Evolutionary conservation across 2,888 invertebrate species (phyloP), one percentile per base, ranked within the genome.

Genomic region (Beris morrisii): DNA sequence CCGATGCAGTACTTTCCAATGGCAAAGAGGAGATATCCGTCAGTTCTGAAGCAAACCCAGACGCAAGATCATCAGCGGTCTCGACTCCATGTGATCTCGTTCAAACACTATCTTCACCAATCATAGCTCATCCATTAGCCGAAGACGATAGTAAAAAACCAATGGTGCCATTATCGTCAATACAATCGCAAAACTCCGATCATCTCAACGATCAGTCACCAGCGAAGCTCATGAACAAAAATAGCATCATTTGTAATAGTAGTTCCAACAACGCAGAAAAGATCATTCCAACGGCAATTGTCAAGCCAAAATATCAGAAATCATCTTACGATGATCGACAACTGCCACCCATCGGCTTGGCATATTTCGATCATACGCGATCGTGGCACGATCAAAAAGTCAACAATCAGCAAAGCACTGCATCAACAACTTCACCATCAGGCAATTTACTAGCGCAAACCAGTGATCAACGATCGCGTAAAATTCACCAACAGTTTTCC

Each of bases 301-400:
- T 74, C 7, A 74, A 73, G 69, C 74, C 75, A 3, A 78, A 77
- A 70, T 78, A 77, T 71, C 75, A 77, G 67, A 77, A 75, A 65
- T 71, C 74, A 48, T 76, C 78, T 61, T 77, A 75, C 67, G 79
- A 79, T 67, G 79, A 79, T 50, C 76, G 79, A 28, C 78, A 78
- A 69, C 68, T 79, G 64, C 77, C 79, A 54, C 75, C 77, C 5
- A 74, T 78, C 53, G 77, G 75, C 43, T 72, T 78, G 55, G 77
- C 66, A 9, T 65, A 59, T 15, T 67, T 58, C 15, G 67, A 69
- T 65, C 66, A 56, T 38, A 57, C 48, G 22, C 67, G 61, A 48
- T 46, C 68, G 15, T 68, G 66, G 65, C 66, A 59, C 52, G 65
- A 65, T n/a, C 58, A 65, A 12, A 56, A 43, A 56, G 9, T 38